These are phyloP conservation scores for Thermophis baileyi DNA, from an alignment of 2,113 vertebrate species.

Conservation along the genomic window DNA sequence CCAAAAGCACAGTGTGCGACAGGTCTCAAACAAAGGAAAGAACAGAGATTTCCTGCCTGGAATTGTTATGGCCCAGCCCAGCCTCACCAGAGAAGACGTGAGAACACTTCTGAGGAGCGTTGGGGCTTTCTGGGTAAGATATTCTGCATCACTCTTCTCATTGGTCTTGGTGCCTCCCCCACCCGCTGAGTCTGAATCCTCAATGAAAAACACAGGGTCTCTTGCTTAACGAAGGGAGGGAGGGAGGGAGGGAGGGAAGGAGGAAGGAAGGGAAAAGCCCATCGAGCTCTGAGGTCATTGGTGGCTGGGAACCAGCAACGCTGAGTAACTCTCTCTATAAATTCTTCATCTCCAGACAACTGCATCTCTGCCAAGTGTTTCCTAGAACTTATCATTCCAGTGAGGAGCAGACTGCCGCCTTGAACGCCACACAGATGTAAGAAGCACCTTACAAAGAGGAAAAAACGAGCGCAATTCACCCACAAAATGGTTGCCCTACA, in stretches of 20 bases:
- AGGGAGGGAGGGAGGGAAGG: background rate
- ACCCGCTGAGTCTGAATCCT: background rate
- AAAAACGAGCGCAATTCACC: background rate
- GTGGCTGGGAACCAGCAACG: background rate
- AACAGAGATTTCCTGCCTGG: background rate
- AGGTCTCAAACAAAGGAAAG: background rate
- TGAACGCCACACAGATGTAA: background rate
- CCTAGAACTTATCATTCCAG: background rate
- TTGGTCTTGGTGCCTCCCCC: background rate
- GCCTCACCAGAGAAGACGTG: background rate
- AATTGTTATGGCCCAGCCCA: background rate
- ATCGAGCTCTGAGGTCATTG: constrained; percentile 5
- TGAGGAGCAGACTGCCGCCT: background rate
- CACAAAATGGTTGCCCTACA: background rate
- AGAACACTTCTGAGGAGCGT: background rate
- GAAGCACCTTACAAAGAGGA: background rate
- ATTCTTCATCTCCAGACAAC: background rate
- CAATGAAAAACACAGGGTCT: background rate
- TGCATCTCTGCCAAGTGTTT: background rate
- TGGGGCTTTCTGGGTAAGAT: background rate
- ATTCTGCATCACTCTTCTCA: background rate
- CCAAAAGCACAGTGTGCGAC: background rate
- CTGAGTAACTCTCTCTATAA: background rate
- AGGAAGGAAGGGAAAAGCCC: background rate
- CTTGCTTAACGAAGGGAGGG: background rate